phyloP scores from a whole-genome alignment of 1,140 invertebrate genomes.

The Caenorhabditis brenneri region DNA sequence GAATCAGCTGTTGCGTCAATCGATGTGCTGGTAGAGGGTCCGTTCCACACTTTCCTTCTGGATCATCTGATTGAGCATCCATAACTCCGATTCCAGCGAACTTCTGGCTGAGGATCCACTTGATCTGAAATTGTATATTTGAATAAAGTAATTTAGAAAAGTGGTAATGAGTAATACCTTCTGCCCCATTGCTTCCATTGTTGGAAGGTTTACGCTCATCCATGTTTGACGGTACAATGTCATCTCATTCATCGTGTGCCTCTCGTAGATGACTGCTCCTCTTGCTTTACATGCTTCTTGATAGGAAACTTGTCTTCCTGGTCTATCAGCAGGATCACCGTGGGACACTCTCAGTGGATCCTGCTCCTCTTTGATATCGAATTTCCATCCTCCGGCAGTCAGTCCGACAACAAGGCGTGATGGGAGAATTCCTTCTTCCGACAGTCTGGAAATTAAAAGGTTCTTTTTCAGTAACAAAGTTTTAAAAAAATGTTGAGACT shows the following conservation, averaged over 20 bases:
- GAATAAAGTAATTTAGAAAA: background rate
- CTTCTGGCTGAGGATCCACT: background rate
- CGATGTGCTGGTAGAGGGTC: constrained; percentile 20
- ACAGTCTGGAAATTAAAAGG: background rate
- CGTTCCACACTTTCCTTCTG: background rate
- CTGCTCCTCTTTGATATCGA: background rate
- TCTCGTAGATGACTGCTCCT: constrained; percentile 9
- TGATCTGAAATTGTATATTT: background rate
- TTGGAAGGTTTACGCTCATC: constrained; percentile 19
- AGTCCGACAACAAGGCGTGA: background rate
- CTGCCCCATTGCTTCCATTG: background rate
- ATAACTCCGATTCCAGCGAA: background rate
- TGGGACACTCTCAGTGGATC: constrained; percentile 21
- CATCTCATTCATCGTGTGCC: constrained; percentile 12
- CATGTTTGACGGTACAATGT: background rate
- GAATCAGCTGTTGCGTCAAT: background rate
- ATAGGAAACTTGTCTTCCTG: background rate
- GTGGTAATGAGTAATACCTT: background rate
- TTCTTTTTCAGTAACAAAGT: too few species aligned
- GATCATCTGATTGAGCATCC: background rate
- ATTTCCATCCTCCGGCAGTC: constrained; percentile 10
- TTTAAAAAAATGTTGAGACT: background rate
- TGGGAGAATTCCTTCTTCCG: constrained; percentile 18
- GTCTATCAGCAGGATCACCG: background rate
- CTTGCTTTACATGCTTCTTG: constrained; percentile 16